Base-by-base conservation (phyloP, 2,797 vertebrate genomes). In the Remorina albescens region DNA sequence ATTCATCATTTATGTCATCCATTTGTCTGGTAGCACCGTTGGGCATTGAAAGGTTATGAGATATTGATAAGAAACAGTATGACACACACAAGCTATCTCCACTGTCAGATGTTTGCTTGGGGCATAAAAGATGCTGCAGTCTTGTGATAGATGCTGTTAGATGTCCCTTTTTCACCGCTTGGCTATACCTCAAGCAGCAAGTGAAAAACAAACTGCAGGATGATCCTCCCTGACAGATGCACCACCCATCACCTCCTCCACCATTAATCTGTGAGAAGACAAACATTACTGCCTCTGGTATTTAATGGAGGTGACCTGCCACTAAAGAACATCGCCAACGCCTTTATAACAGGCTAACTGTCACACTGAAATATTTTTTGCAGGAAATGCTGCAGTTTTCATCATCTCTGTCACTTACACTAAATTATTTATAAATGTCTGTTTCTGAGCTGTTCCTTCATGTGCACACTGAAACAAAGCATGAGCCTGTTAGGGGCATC, bases 111-210 rank as follows among this genome's bases (percentile, higher is more conserved):
- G 67, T 71, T 62, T 37, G 81, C 88, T 77, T 11, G 1, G 64
- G 85, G 92, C 75, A 2, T n/a, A 56, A 75, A 58, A 71, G 78
- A 42, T 26, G 18, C 51, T 18, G 56, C 44, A 75, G 72, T 67
- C 50, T 18, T 18, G 46, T 93, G 92, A 94, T 93, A 65, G 88
- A 94, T 93, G 84, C 81, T 57, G 84, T 84, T 86, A 89, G 87
- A 69, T 62, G 46, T 77, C 79, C 50, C 80, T 88, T 83, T 90
- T 88, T 92, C 85, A 88, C 76, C 18, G 63, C 66, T 6, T 79
- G 67, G 81, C 64, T 36, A 39, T 42, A 69, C 88, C 85, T 86
- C 68, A 8, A 86, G 85, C 77, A 54, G 63, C 36, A 58, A 11
- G 72, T 39, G 62, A 59, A 70, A 71, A 91, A 84, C 53, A 79